These are phyloP conservation scores for Scaptomyza reducta DNA, from an alignment of 2,888 invertebrate species.

Conservation along the genomic window DNA sequence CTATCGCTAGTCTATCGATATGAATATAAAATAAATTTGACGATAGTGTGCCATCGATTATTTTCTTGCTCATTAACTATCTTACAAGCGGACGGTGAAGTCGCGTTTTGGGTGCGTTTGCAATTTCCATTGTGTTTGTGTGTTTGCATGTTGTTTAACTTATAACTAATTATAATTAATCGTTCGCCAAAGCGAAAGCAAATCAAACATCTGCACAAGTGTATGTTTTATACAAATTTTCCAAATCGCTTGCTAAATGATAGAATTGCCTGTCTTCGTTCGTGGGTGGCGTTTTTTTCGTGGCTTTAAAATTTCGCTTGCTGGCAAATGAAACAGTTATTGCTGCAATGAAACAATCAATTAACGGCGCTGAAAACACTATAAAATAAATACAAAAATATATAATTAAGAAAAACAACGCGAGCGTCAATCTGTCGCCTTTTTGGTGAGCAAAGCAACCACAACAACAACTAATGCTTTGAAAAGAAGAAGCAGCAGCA, in stretches of 20 bases:
- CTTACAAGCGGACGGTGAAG: conserved; percentile 49
- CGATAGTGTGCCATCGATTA: conserved; percentile 17
- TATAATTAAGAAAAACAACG: conserved; percentile 15
- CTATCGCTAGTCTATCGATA: not conserved
- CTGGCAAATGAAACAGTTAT: conserved; percentile 17
- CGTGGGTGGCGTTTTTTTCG: conserved; percentile 39
- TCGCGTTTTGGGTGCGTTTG: conserved; percentile 45
- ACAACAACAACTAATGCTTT: conserved; percentile 42
- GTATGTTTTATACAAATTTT: not conserved
- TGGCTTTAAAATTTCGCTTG: conserved; percentile 12
- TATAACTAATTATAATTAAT: conserved; percentile 9
- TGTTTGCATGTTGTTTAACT: conserved; percentile 16
- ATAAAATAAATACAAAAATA: conserved; percentile 14
- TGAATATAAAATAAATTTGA: conserved; percentile 18
- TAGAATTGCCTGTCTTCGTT: conserved; percentile 6
- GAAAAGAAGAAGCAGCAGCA: conserved; percentile 47
- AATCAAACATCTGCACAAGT: not conserved
- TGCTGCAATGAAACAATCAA: conserved; percentile 4
- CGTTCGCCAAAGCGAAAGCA: not conserved
- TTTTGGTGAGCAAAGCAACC: conserved; percentile 29
- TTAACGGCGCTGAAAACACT: conserved; percentile 15
- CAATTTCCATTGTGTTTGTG: conserved; percentile 37
- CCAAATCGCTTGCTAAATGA: not conserved
- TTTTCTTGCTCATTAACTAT: conserved; percentile 39
- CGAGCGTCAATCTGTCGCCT: conserved; percentile 23